Base-by-base conservation (phyloP, 1,140 invertebrate genomes). In the Dinoponera quadriceps region DNA sequence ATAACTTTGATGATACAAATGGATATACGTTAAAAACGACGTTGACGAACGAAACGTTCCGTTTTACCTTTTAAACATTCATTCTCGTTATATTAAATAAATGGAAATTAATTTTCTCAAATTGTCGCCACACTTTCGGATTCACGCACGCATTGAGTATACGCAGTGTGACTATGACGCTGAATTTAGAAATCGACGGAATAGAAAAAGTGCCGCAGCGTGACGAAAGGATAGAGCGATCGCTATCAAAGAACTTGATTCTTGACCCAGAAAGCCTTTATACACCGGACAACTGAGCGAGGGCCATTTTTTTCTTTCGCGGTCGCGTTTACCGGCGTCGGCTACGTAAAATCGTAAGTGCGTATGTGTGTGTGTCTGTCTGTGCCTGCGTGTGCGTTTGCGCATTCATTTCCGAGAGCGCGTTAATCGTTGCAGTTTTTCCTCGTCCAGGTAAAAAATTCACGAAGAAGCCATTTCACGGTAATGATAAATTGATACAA, bases 211-310 rank as follows among this genome's bases (percentile, higher is more conserved):
- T 63, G 25, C 1, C 5, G 16, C 62, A 62, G 44, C 62, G 49
- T 81, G 54, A 33, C 54, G 55, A 59, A 68, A 71, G 54, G 22
- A 68, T 81, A 69, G 51, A 68, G 22, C 51, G 87, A 85, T 90
- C 87, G 54, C 85, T 87, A 89, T 88, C 90, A 88, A 91, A 91
- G 91, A 93, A 93, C 92, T 92, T 93, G 92, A 92, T 91, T 93
- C 91, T 93, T 93, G 92, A 93, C 91, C 92, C 88, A 93, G 91
- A 93, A 92, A 92, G 84, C 89, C 77, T 83, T 83, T 82, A 85
- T 86, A 85, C 72, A 85, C 72, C 77, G 86, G 65, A 81, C 69
- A 83, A 89, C 83, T 86, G 88, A 90, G 90, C 85, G 92, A 90
- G 90, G 90, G 88, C 90, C 87, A 91, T 88, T 92, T 93, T 93